phyloP scores from a whole-genome alignment of 2,888 invertebrate species.

The Gisinianus flammeolus region DNA sequence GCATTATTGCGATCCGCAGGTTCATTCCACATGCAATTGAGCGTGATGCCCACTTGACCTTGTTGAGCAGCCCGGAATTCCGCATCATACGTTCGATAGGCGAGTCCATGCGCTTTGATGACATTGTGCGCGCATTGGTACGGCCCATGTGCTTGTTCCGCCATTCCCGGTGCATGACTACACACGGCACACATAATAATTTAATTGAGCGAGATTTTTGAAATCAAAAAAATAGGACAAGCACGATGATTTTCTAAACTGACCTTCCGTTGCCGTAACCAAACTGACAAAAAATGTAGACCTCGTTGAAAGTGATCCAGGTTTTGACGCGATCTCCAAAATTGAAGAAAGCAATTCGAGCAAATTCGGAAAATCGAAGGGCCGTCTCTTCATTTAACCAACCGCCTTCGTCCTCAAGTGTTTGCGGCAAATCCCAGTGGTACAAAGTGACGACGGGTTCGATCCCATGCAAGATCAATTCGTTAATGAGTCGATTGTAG shows the following conservation, averaged over 20 bases:
- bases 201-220: too few species aligned
- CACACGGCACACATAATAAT: too few species aligned
- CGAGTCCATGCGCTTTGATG: slow-evolving; percentile 61
- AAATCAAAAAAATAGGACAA: too few species aligned
- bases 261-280: slow-evolving; percentile 65
- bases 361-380: slow-evolving; percentile 43
- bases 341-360: slow-evolving; percentile 32
- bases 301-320: slow-evolving; percentile 64
- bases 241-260: too few species aligned
- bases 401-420: slow-evolving; percentile 61
- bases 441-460: slow-evolving; percentile 59
- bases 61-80: slow-evolving; percentile 58
- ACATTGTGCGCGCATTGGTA: slow-evolving; percentile 66
- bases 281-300: slow-evolving; percentile 67
- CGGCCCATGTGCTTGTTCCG: slow-evolving; percentile 62
- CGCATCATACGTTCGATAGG: slow-evolving; percentile 61
- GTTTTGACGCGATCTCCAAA: slow-evolving; percentile 51
- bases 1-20: slow-evolving; percentile 47
- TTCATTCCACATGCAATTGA: slow-evolving; percentile 53
- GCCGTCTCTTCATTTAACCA: slow-evolving; percentile 44
- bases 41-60: slow-evolving; percentile 57
- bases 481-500: slow-evolving; percentile 49
- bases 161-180: slow-evolving; percentile 59
- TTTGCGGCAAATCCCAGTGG: slow-evolving; percentile 67
- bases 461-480: slow-evolving; percentile 48